Evolutionary conservation across 2,113 vertebrate genomes (phyloP).

Genomic region (Deroptyus accipitrinus): DNA sequence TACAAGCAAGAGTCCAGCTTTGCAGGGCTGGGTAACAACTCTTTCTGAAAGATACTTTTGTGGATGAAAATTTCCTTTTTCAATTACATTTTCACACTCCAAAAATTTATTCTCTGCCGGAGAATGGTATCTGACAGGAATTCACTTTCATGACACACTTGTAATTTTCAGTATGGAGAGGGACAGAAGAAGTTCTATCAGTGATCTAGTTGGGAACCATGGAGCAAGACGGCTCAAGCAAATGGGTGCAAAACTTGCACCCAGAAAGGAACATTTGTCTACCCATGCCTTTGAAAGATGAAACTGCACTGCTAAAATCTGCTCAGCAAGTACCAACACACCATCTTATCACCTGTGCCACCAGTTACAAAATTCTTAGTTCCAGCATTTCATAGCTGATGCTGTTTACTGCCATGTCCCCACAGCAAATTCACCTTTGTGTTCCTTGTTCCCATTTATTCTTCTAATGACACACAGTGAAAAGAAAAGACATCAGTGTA

Average conservation of each 20-base stretch:
- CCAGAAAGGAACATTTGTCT: background rate
- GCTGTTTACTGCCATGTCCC: background rate
- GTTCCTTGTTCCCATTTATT: background rate
- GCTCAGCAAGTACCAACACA: background rate
- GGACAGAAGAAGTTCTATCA: background rate
- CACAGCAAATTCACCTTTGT: background rate
- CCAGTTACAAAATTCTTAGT: background rate
- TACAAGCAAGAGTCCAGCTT: background rate
- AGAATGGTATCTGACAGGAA: background rate
- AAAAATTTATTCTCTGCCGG: background rate
- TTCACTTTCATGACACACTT: background rate
- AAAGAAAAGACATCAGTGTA: background rate
- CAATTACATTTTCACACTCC: background rate
- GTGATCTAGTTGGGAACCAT: background rate
- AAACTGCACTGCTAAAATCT: background rate
- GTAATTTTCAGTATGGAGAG: background rate
- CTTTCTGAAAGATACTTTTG: background rate
- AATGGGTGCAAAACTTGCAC: accelerated
- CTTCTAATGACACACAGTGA: background rate
- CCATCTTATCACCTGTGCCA: background rate
- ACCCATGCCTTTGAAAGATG: background rate
- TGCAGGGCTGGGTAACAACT: background rate
- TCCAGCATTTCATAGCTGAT: accelerated
- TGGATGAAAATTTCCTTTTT: background rate
- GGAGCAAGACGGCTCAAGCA: background rate